Percentiles rank a stretch among this genome's conserved stretches.
phyloP scores from a whole-genome alignment of 2,113 vertebrate genomes.

The Porphyrio hochstetteri region DNA sequence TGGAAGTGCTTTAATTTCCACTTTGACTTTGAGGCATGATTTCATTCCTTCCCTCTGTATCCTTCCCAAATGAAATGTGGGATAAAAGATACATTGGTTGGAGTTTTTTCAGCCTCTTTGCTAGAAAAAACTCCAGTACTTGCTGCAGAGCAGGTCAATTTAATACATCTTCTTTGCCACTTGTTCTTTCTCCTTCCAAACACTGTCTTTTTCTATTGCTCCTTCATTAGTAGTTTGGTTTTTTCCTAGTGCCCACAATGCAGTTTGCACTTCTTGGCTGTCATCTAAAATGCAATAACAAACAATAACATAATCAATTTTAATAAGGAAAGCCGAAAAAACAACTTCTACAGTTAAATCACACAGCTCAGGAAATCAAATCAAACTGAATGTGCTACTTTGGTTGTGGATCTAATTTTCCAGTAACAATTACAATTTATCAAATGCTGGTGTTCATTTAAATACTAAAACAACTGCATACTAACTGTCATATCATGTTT shows the following conservation, averaged over 20 bases:
- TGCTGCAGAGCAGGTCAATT: background rate
- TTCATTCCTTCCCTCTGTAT: background rate
- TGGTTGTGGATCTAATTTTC: background rate
- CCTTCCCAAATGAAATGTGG: background rate
- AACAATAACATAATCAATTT: background rate
- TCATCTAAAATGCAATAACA: background rate
- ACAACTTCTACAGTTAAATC: background rate
- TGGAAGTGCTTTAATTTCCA: constrained; percentile 17
- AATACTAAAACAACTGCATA: background rate
- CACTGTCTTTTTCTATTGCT: background rate
- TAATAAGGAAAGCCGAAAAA: background rate
- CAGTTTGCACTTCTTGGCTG: background rate
- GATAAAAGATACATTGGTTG: background rate
- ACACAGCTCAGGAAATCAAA: background rate
- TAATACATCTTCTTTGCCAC: background rate
- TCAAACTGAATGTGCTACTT: background rate
- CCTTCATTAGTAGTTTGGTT: background rate
- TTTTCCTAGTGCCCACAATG: background rate
- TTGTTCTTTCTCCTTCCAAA: background rate
- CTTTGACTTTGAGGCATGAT: constrained; percentile 26
- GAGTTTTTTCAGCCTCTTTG: background rate
- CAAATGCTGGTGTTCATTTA: background rate
- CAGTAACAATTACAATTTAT: background rate
- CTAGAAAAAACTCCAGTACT: background rate
- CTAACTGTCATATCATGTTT: background rate